Evolutionary conservation across 2,888 invertebrate species (phyloP).

Genomic region (Rhynchonema sp.): DNA sequence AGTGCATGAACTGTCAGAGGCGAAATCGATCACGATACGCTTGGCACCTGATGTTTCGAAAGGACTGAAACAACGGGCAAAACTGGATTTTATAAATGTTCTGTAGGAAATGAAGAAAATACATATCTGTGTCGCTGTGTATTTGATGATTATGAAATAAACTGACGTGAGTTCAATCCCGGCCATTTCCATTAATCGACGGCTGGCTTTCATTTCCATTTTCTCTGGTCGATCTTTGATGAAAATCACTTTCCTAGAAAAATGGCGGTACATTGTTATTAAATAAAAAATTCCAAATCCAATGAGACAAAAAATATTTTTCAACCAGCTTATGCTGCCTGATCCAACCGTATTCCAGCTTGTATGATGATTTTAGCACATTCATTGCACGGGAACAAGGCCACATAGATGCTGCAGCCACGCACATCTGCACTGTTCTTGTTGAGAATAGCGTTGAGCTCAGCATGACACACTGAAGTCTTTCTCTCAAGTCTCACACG

Average conservation of each 20-base stretch:
- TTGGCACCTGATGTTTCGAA: neutral
- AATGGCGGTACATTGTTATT: no score
- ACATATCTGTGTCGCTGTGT: neutral
- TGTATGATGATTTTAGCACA: conserved; percentile 93
- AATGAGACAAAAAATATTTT: neutral
- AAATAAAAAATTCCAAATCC: neutral
- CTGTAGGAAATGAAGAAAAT: neutral
- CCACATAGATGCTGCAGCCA: conserved; percentile 64
- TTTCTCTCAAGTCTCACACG: neutral
- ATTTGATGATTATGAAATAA: neutral
- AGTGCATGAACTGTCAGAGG: neutral
- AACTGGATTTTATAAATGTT: neutral
- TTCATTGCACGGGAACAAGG: conserved; percentile 86
- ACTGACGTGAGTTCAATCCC: conserved; percentile 22
- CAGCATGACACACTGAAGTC: conserved; percentile 84
- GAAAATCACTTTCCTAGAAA: conserved; percentile 35
- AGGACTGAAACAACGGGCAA: neutral
- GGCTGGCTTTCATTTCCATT: conserved; percentile 50
- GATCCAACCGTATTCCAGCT: conserved; percentile 51
- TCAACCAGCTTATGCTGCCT: neutral
- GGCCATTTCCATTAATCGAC: conserved; percentile 57
- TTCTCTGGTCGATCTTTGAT: conserved; percentile 59
- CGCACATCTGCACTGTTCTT: conserved; percentile 50
- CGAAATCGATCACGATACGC: neutral
- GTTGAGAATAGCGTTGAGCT: conserved; percentile 87